Evolutionary conservation across 2,888 invertebrate species (phyloP).

Genomic region (Ophion costatus): DNA sequence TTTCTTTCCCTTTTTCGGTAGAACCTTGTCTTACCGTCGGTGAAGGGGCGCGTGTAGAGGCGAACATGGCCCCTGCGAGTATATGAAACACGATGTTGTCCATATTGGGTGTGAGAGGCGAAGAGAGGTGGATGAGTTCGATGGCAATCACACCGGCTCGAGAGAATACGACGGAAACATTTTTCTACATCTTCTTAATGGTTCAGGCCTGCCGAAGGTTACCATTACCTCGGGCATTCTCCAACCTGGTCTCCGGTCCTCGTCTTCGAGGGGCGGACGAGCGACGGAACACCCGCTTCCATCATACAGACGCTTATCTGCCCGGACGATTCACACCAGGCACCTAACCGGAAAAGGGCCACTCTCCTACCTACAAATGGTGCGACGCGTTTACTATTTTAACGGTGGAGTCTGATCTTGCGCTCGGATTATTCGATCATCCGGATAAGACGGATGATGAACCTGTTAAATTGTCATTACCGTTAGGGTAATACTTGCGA

Average conservation of each 20-base stretch:
- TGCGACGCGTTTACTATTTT: slow-evolving; percentile 72
- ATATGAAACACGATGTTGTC: slow-evolving; percentile 43
- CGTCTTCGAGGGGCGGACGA: slow-evolving; percentile 48
- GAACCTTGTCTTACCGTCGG: slow-evolving; percentile 55
- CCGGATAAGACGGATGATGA: slow-evolving; percentile 68
- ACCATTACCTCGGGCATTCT: slow-evolving; percentile 66
- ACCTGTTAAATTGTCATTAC: slow-evolving; percentile 66
- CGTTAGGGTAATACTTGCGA: slow-evolving; percentile 53
- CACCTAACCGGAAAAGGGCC: slow-evolving; percentile 50
- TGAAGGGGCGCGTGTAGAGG: slow-evolving; percentile 42
- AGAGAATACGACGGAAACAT: slow-evolving; percentile 41
- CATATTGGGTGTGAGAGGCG: slow-evolving; percentile 38
- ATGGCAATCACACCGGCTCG: slow-evolving; percentile 10
- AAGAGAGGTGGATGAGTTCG: slow-evolving; percentile 33
- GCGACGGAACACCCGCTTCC: slow-evolving; percentile 29
- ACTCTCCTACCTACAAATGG: slow-evolving; percentile 49
- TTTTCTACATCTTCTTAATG: slow-evolving; percentile 70
- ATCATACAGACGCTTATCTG: slow-evolving; percentile 30
- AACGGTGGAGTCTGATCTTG: slow-evolving; percentile 63
- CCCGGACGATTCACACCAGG: slow-evolving; percentile 61
- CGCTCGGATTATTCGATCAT: slow-evolving; percentile 49
- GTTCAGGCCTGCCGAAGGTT: slow-evolving; percentile 70
- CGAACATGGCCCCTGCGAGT: slow-evolving; percentile 28
- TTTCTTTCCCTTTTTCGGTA: slow-evolving; percentile 60
- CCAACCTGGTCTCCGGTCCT: slow-evolving; percentile 32